Percentiles rank a stretch among this genome's conserved stretches.
Evolutionary conservation across 92 coral and sea anemone genomes (phyloP).

Genomic region (Epizoanthus ramosus): DNA sequence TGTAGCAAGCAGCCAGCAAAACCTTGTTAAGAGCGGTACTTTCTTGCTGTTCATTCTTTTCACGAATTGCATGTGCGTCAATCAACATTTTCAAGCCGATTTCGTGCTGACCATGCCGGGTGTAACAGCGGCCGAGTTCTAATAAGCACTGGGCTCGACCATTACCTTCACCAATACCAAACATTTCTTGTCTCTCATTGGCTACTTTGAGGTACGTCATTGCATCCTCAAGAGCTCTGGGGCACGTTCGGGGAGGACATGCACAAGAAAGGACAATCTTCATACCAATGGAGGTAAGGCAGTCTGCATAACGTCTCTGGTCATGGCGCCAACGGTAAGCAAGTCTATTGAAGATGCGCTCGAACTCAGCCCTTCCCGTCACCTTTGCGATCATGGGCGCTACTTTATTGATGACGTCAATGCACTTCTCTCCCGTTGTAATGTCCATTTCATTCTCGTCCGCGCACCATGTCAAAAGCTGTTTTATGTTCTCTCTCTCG

Average conservation of each 20-base stretch:
- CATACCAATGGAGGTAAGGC: constrained; percentile 55
- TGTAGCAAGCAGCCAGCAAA: constrained; percentile 57
- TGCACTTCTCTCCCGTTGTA: constrained; percentile 15
- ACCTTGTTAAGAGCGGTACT: not conserved
- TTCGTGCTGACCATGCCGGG: constrained; percentile 20
- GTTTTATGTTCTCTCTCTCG: constrained; percentile 61
- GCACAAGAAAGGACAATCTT: constrained; percentile 48
- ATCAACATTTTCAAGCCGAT: constrained; percentile 39
- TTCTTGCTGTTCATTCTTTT: not conserved
- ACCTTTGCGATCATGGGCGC: constrained; percentile 56
- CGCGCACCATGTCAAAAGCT: constrained; percentile 56
- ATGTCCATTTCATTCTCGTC: constrained; percentile 20
- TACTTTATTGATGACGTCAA: constrained; percentile 48
- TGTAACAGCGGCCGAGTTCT: constrained; percentile 58
- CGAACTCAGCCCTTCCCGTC: constrained; percentile 49
- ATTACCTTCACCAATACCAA: constrained; percentile 17
- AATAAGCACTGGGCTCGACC: constrained; percentile 46
- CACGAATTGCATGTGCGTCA: constrained; percentile 27
- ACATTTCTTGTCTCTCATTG: not conserved
- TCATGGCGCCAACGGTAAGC: constrained; percentile 40
- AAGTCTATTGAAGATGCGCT: constrained; percentile 48
- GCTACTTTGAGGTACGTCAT: constrained; percentile 11
- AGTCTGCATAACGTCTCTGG: constrained; percentile 32
- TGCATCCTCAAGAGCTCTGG: constrained; percentile 44
- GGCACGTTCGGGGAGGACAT: constrained; percentile 40